A percentile compares a stretch with the other conserved stretches of the same genome.
phyloP scores from a whole-genome alignment of 2,888 invertebrate species.

The Sinotaia quadrata region DNA sequence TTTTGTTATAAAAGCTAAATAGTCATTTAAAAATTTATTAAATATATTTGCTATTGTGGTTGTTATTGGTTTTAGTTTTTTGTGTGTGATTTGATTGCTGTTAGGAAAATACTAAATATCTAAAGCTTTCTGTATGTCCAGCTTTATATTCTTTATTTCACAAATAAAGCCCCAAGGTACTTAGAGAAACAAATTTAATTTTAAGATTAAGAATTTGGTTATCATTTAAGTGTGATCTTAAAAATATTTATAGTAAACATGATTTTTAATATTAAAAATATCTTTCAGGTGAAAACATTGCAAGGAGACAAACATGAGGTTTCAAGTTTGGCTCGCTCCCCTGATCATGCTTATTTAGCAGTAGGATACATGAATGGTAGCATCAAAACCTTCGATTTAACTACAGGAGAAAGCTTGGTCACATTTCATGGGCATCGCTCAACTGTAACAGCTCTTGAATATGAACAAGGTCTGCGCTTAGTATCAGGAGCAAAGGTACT shows the following conservation, averaged over 20 bases:
- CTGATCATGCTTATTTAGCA: slow-evolving; percentile 85
- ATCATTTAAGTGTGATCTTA: no score
- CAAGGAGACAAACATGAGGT: slow-evolving; percentile 87
- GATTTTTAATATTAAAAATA: not conserved
- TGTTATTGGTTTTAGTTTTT: no score
- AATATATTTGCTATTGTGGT: no score
- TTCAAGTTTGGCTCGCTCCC: slow-evolving; percentile 83
- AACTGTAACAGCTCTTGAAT: slow-evolving; percentile 86
- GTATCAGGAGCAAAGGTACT: slow-evolving; percentile 88
- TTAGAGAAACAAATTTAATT: no score
- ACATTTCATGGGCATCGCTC: slow-evolving; percentile 88
- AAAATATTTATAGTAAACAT: not conserved
- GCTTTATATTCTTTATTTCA: no score
- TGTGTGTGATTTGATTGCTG: no score
- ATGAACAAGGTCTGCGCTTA: slow-evolving; percentile 88
- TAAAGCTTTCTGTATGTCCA: no score
- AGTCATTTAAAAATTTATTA: no score
- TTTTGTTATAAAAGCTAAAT: no score
- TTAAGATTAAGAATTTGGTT: no score
- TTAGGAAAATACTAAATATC: no score
- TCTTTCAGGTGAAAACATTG: slow-evolving; percentile 81
- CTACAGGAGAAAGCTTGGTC: slow-evolving; percentile 77
- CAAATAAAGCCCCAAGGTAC: no score
- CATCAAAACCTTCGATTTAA: slow-evolving; percentile 86
- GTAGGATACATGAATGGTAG: slow-evolving; percentile 93